A percentile compares a stretch with the other conserved stretches of the same genome.
phyloP scores from a whole-genome alignment of 1,140 invertebrate species.

The Contarinia nasturtii region DNA sequence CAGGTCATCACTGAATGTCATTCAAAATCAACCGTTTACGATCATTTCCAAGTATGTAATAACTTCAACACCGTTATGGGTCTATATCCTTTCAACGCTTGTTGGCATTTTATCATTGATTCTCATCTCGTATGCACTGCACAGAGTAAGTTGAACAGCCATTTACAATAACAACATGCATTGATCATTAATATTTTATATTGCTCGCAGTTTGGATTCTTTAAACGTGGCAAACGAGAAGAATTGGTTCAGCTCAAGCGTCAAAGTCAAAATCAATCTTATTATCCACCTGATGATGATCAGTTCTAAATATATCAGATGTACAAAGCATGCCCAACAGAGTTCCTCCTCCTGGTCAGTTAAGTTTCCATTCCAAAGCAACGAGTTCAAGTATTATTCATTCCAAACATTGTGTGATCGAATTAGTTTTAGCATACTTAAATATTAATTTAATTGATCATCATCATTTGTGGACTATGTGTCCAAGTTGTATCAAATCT shows the following conservation, averaged over 20 bases:
- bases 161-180: no score
- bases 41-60: slow-evolving; percentile 19
- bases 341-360: no score
- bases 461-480: no score
- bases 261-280: slow-evolving; percentile 16
- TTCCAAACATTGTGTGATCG: no score
- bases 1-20: not conserved
- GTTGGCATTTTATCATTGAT: slow-evolving; percentile 16
- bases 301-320: slow-evolving; percentile 1
- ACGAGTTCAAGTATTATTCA: no score
- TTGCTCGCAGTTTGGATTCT: slow-evolving; percentile 14
- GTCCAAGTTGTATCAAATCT: no score
- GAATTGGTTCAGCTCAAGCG: slow-evolving; percentile 15
- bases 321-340: no score
- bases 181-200: not conserved
- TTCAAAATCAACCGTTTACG: slow-evolving; percentile 8
- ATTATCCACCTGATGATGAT: slow-evolving; percentile 15
- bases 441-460: no score
- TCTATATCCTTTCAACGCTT: slow-evolving; percentile 14
- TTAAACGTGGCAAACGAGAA: slow-evolving; percentile 17
- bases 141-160: slow-evolving; percentile 10
- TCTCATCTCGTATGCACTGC: slow-evolving; percentile 13
- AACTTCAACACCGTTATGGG: slow-evolving; percentile 12
- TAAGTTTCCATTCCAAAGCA: no score
- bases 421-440: no score